phyloP scores from a whole-genome alignment of 1,140 invertebrate genomes.

The Pseudomyrmex flavicornis region DNA sequence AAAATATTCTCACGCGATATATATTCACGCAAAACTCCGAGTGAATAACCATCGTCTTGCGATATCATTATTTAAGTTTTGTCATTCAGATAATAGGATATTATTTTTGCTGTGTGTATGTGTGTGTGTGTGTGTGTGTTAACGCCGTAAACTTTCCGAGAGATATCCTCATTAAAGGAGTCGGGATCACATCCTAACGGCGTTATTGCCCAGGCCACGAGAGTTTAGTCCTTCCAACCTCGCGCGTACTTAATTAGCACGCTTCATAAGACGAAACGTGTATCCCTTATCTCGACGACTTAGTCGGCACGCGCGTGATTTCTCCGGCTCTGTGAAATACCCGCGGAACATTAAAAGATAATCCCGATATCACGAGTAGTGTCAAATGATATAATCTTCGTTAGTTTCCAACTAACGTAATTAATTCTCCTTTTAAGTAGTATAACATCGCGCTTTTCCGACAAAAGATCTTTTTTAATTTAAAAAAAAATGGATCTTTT shows the following conservation, averaged over 20 bases:
- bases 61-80: slow-evolving; percentile 29
- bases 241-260: slow-evolving; percentile 45
- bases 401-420: too few species aligned
- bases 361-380: slow-evolving; percentile 1
- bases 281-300: slow-evolving; percentile 13
- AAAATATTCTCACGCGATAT: neutral
- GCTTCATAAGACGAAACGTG: slow-evolving; percentile 26
- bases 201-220: slow-evolving; percentile 37
- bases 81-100: slow-evolving; percentile 28
- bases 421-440: too few species aligned
- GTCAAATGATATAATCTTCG: neutral
- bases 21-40: neutral
- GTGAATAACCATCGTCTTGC: neutral
- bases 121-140: neutral
- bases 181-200: slow-evolving; percentile 47
- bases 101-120: neutral
- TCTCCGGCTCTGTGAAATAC: neutral
- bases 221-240: slow-evolving; percentile 33
- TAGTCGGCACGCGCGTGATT: neutral
- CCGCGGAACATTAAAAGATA: neutral
- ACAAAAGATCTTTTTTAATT: too few species aligned
- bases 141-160: slow-evolving; percentile 11
- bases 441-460: too few species aligned
- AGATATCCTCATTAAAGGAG: slow-evolving; percentile 2
- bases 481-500: too few species aligned